These are phyloP conservation scores for Sthenelais limicola DNA, from an alignment of 2,888 invertebrate species.

Conservation along the genomic window DNA sequence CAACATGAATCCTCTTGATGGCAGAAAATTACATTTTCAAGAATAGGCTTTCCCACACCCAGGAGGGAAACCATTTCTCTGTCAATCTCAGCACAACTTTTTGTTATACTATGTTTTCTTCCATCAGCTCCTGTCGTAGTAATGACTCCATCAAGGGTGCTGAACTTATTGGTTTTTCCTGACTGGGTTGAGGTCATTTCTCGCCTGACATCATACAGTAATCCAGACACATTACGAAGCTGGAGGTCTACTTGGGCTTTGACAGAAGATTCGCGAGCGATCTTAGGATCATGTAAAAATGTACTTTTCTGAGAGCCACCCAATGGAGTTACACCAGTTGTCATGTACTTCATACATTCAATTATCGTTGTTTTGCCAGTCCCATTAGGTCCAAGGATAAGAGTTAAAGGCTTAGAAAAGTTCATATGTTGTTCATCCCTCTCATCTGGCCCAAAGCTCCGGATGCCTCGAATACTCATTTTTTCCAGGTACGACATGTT, in stretches of 20 bases:
- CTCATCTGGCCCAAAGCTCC: conserved; percentile 90
- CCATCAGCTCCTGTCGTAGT: no score
- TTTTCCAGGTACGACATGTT: conserved; percentile 69
- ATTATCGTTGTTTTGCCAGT: conserved; percentile 94
- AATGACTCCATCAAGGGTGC: no score
- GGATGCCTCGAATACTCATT: conserved; percentile 83
- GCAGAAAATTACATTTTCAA: conserved; percentile 97
- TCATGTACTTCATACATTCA: conserved; percentile 91
- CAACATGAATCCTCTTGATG: conserved; percentile 98
- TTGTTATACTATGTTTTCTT: no score
- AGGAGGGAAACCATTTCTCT: conserved; percentile 80
- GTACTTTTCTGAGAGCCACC: conserved; percentile 78
- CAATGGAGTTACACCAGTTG: conserved; percentile 92
- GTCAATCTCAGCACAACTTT: no score
- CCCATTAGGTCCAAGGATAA: conserved; percentile 97
- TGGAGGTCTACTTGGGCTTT: conserved; percentile 75
- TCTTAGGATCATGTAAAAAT: conserved; percentile 94
- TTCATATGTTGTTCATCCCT: conserved; percentile 80
- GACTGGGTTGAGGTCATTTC: conserved; percentile 49
- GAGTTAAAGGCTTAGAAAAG: conserved; percentile 87
- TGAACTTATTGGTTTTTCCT: no score
- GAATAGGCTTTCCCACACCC: conserved; percentile 94
- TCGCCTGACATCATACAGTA: conserved; percentile 43
- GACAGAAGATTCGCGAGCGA: conserved; percentile 77
- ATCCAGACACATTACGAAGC: conserved; percentile 75